Evolutionary conservation across 2,113 vertebrate species (phyloP).

Genomic region (Cricetomys ansorgei): DNA sequence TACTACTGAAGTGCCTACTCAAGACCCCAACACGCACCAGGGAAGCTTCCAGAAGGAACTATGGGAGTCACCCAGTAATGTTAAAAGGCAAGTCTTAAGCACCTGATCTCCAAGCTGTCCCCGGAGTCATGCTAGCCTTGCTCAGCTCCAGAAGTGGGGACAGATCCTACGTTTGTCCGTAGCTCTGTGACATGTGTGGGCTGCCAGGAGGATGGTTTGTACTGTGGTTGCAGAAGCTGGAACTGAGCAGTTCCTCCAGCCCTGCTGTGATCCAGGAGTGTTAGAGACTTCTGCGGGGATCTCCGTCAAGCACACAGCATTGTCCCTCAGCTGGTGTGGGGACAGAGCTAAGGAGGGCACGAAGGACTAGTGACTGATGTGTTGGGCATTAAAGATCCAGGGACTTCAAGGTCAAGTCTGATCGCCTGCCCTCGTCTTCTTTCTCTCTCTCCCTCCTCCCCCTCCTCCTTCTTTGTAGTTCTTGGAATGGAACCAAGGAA

Average conservation of each 20-base stretch:
- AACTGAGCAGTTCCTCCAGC: neutral
- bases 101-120: neutral
- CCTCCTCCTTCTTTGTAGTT: neutral
- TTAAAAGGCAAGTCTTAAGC: neutral
- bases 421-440: neutral
- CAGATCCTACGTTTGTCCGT: accelerated
- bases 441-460: no score
- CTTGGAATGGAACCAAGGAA: neutral
- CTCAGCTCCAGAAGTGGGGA: neutral
- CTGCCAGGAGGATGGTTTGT: neutral
- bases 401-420: neutral
- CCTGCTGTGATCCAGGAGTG: accelerated
- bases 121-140: neutral
- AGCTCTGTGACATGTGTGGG: neutral
- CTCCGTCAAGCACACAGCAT: neutral
- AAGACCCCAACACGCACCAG: neutral
- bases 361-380: neutral
- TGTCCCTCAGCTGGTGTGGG: neutral
- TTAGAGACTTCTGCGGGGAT: neutral
- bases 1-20: accelerated
- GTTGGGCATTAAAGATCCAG: neutral
- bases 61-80: no score
- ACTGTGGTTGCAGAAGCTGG: neutral
- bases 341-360: neutral
- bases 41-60: neutral